phyloP scores from a whole-genome alignment of 2,113 vertebrate species.

The Epinephelus lanceolatus region DNA sequence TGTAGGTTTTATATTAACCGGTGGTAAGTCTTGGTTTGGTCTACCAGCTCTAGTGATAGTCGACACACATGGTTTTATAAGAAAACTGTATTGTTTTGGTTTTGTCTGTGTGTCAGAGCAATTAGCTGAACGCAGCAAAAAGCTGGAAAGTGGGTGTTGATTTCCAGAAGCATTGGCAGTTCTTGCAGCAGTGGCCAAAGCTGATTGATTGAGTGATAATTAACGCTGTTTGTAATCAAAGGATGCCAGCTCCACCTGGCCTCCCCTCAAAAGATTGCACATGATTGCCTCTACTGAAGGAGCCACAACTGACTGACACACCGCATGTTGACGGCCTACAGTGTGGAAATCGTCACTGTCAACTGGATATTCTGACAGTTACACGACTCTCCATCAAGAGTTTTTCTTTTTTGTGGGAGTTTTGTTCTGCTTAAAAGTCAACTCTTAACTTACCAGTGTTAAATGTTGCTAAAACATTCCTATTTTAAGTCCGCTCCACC shows the following conservation, averaged over 20 bases:
- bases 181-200: conserved; percentile 23
- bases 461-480: not conserved
- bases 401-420: not conserved
- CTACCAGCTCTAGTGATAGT: not conserved
- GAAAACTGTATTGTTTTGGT: conserved; percentile 18
- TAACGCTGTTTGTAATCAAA: conserved; percentile 38
- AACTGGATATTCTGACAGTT: not conserved
- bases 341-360: not conserved
- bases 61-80: not conserved
- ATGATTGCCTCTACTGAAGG: conserved; percentile 12
- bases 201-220: conserved; percentile 42
- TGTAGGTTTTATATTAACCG: conserved; percentile 4
- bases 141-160: conserved; percentile 12
- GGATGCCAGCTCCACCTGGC: conserved; percentile 22
- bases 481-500: not conserved
- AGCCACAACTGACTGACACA: conserved; percentile 9
- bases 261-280: conserved; percentile 29
- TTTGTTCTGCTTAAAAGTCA: not conserved
- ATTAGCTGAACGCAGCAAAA: conserved; percentile 5
- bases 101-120: conserved; percentile 5
- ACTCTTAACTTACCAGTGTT: not conserved
- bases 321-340: not conserved
- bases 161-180: conserved; percentile 18
- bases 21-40: conserved; percentile 6
- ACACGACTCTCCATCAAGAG: not conserved